Percentiles rank a stretch among this genome's conserved stretches.
Evolutionary conservation across 2,113 vertebrate genomes (phyloP).

Genomic region (Clarias magur): DNA sequence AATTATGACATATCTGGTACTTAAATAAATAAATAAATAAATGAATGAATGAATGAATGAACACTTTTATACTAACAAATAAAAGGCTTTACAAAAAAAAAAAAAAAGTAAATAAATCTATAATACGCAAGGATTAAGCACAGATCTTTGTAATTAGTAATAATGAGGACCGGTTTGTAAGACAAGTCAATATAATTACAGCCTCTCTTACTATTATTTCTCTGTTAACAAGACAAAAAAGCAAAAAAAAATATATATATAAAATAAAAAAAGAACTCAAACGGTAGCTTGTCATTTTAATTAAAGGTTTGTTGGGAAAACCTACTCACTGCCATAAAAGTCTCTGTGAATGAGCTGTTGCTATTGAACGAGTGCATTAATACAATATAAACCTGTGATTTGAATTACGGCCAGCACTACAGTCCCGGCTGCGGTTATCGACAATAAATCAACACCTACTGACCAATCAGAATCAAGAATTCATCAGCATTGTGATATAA

Average conservation of each 20-base stretch:
- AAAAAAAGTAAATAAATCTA: not conserved
- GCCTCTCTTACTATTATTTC: not conserved
- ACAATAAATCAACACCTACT: not conserved
- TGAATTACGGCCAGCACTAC: not conserved
- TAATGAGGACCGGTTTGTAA: not conserved
- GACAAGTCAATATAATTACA: not conserved
- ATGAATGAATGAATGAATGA: not conserved
- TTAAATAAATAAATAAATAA: not conserved
- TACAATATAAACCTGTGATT: not conserved
- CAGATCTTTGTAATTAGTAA: not conserved
- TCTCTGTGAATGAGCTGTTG: not conserved
- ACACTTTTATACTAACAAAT: not conserved
- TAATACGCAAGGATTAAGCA: not conserved
- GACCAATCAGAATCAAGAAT: not conserved
- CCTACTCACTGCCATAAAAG: not conserved
- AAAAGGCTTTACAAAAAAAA: not conserved
- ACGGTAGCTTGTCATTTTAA: not conserved
- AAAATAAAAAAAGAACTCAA: not conserved
- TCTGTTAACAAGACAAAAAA: not conserved
- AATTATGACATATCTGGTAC: not conserved
- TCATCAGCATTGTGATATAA: not conserved
- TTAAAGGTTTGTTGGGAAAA: not conserved
- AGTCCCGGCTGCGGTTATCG: not conserved
- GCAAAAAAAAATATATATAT: not conserved
- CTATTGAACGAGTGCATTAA: not conserved